Percentiles rank a stretch among this genome's conserved stretches.
These are phyloP conservation scores for Caenorhabditis remanei DNA, from an alignment of 1,140 invertebrate species.

Conservation along the genomic window DNA sequence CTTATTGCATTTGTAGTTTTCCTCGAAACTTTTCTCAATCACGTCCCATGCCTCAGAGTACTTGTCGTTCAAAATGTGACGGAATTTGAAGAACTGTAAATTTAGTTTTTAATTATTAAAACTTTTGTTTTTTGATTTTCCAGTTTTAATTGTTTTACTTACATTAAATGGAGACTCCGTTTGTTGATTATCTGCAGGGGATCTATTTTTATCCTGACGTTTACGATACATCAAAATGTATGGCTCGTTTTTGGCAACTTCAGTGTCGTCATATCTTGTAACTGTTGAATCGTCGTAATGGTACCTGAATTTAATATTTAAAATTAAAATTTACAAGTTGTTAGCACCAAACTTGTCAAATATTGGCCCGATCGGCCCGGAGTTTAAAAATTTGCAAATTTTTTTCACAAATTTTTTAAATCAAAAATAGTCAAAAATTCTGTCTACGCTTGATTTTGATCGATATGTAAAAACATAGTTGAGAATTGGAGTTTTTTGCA, in stretches of 20 bases:
- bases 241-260: background rate
- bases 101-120: too few relatives aligned
- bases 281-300: conserved; percentile 6
- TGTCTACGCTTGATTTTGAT: too few relatives aligned
- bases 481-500: too few relatives aligned
- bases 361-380: too few relatives aligned
- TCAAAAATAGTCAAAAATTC: too few relatives aligned
- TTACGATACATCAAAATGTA: conserved; percentile 16
- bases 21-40: background rate
- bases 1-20: background rate
- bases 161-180: conserved; percentile 4
- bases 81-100: background rate
- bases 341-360: background rate
- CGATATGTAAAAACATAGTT: too few relatives aligned
- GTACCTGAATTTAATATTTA: background rate
- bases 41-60: background rate
- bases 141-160: background rate
- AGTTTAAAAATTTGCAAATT: too few relatives aligned
- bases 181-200: background rate
- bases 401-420: too few relatives aligned
- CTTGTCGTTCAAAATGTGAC: background rate
- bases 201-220: too few relatives aligned
- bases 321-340: too few relatives aligned
- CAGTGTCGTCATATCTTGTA: background rate
- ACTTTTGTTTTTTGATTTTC: too few relatives aligned